Evolutionary conservation across 2,113 vertebrate genomes (phyloP).

Genomic region (Dryoscopus gambensis): DNA sequence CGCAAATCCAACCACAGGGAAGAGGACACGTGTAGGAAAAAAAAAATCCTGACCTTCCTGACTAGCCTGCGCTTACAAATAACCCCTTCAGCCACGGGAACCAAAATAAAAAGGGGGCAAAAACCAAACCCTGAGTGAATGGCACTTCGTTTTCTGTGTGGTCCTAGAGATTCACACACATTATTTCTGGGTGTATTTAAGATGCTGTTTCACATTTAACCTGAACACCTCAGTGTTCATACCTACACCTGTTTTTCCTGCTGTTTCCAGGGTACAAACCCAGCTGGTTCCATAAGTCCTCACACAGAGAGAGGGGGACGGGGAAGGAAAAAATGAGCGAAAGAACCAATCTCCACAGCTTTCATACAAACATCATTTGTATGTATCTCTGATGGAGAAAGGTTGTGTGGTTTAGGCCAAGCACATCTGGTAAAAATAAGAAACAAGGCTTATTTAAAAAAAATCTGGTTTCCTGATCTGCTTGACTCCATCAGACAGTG

Average conservation of each 20-base stretch:
- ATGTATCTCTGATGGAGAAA: background rate
- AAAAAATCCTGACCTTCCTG: background rate
- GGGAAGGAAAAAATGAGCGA: background rate
- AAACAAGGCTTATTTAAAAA: background rate
- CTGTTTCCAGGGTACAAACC: background rate
- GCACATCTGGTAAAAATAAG: background rate
- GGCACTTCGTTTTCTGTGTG: accelerated
- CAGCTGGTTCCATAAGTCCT: background rate
- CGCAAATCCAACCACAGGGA: background rate
- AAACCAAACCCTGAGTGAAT: accelerated
- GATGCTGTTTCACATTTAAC: background rate
- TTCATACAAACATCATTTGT: background rate
- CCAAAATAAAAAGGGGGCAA: background rate
- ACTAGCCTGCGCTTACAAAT: background rate
- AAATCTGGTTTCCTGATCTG: background rate
- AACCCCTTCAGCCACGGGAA: background rate
- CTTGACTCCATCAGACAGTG: background rate
- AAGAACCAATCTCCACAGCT: background rate
- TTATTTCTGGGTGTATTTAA: background rate
- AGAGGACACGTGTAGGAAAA: too few species aligned
- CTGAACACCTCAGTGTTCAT: background rate
- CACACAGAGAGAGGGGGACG: background rate
- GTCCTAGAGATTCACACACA: background rate
- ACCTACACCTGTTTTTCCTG: background rate
- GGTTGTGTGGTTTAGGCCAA: background rate